Conservation (phyloP, 92 coral and sea anemone species). For the Pocillopora grandis region DNA sequence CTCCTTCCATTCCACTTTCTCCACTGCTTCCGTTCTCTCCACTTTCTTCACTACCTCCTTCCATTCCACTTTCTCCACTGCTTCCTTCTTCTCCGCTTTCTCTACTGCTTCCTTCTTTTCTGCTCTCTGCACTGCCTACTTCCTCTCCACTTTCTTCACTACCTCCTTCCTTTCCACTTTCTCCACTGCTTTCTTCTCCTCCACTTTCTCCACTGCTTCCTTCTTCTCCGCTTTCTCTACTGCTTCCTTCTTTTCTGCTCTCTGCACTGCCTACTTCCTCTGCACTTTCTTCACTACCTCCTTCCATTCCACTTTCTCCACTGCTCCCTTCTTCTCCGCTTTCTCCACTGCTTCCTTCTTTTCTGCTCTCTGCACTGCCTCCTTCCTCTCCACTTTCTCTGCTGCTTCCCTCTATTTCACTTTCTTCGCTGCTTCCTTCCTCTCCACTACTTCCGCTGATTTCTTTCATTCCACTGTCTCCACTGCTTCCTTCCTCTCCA, state of each 20-base stretch:
- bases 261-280: background rate
- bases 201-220: background rate
- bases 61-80: conserved; percentile 2
- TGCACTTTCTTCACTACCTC: background rate
- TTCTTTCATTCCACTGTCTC: background rate
- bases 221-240: background rate
- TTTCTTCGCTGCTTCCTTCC: background rate
- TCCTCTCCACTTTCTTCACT: background rate
- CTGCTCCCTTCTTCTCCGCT: background rate
- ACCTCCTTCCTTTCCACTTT: background rate
- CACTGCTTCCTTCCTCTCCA: background rate
- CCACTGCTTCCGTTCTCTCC: background rate
- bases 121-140: background rate
- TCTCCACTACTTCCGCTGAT: background rate
- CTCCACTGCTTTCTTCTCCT: background rate
- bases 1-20: too few species aligned
- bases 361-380: background rate
- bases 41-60: background rate
- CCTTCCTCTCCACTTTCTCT: background rate
- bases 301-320: background rate
- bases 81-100: background rate
- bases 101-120: background rate
- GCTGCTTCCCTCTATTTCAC: background rate
- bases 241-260: background rate
- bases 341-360: background rate